Percentiles rank a stretch among this genome's conserved stretches.
phyloP scores from a whole-genome alignment of 2,113 vertebrate genomes.

The Daubentonia madagascariensis region DNA sequence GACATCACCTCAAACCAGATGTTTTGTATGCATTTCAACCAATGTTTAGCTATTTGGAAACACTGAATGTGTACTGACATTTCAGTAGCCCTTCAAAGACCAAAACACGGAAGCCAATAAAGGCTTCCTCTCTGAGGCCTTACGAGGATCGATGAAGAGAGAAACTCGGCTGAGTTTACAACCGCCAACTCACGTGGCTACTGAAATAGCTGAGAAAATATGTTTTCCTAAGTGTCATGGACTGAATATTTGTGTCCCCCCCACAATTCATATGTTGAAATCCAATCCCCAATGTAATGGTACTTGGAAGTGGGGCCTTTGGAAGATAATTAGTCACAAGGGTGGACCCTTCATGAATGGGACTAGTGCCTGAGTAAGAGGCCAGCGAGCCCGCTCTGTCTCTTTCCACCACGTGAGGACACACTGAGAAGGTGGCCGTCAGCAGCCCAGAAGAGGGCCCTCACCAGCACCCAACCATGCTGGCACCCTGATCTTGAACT shows the following conservation, averaged over 20 bases:
- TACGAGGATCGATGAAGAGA: neutral
- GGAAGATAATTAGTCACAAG: neutral
- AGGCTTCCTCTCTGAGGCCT: neutral
- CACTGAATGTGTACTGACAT: neutral
- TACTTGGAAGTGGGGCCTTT: neutral
- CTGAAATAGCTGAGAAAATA: neutral
- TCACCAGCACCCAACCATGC: neutral
- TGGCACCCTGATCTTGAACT: fast-evolving
- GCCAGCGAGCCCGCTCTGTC: neutral
- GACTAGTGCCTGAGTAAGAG: neutral
- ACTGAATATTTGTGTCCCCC: neutral
- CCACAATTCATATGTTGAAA: neutral
- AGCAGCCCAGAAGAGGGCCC: fast-evolving
- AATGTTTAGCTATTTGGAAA: neutral
- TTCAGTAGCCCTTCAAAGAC: neutral
- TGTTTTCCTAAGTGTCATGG: neutral
- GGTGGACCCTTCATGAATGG: neutral
- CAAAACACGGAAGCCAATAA: neutral
- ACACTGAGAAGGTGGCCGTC: neutral
- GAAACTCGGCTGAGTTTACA: neutral
- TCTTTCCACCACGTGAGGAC: neutral
- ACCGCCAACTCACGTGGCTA: neutral
- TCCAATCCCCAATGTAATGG: neutral
- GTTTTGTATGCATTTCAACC: neutral
- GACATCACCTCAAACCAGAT: neutral